A percentile compares a stretch with the other conserved stretches of the same genome.
Evolutionary conservation across 2,113 vertebrate species (phyloP).

Genomic region (Otis tarda): DNA sequence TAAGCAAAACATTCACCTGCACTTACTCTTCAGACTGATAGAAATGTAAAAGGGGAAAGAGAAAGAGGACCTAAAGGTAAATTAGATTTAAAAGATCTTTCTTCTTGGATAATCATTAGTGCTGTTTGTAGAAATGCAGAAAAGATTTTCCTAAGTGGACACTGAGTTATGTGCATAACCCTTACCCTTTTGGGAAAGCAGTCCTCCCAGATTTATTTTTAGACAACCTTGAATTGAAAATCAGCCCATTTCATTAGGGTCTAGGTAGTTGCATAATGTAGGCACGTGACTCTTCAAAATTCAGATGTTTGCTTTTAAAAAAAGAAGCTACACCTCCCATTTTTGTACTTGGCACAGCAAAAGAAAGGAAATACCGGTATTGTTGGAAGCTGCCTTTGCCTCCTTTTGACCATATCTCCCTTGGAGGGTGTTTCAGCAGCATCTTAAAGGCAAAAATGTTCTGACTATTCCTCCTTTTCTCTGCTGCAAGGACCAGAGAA

Average conservation of each 20-base stretch:
- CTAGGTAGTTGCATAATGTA: background rate
- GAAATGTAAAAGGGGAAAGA: background rate
- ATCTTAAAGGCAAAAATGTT: background rate
- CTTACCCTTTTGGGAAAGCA: background rate
- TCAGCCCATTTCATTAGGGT: background rate
- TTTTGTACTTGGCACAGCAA: background rate
- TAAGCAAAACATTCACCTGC: background rate
- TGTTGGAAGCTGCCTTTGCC: background rate
- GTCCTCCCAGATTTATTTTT: conserved; percentile 16
- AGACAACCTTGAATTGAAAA: background rate
- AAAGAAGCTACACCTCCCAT: background rate
- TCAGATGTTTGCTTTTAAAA: background rate
- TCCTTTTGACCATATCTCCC: background rate
- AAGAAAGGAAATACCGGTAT: background rate
- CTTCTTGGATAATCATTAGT: background rate
- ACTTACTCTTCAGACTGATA: background rate
- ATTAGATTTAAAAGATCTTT: background rate
- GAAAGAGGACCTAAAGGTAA: background rate
- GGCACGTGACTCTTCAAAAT: background rate
- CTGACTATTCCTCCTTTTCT: background rate
- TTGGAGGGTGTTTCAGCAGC: background rate
- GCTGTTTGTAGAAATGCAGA: background rate
- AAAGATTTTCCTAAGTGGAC: background rate
- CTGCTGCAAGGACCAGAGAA: background rate
- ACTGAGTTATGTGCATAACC: background rate